Evolutionary conservation across 2,113 vertebrate species (phyloP).

Genomic region (Siphamia tubifer): DNA sequence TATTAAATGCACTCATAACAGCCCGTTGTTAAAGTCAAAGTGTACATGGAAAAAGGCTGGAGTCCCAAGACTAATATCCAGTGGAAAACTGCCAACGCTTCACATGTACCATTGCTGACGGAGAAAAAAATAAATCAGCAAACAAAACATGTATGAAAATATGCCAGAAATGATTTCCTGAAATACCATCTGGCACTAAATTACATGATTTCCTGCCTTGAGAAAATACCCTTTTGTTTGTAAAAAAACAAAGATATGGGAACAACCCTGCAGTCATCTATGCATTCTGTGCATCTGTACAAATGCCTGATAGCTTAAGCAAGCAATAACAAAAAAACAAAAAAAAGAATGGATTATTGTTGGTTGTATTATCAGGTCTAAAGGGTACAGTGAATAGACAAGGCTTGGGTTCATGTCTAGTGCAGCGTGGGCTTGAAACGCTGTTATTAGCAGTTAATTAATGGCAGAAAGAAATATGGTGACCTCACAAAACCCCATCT

Average conservation of each 20-base stretch:
- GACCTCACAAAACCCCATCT: constrained; percentile 6
- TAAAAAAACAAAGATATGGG: constrained; percentile 4
- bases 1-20: constrained; percentile 39
- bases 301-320: constrained; percentile 14
- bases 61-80: constrained; percentile 25
- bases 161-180: constrained; percentile 18
- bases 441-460: constrained; percentile 33
- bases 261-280: constrained; percentile 23
- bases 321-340: constrained; percentile 26
- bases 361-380: constrained; percentile 14
- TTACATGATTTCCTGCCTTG: background rate
- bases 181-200: constrained; percentile 24
- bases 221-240: background rate
- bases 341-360: constrained; percentile 8
- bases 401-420: background rate
- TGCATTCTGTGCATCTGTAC: constrained; percentile 5
- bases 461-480: background rate
- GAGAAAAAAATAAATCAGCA: constrained; percentile 6
- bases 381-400: constrained; percentile 34
- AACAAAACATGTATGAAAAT: constrained; percentile 34
- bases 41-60: background rate
- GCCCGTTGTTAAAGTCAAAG: constrained; percentile 30
- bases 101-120: background rate
- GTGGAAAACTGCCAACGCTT: constrained; percentile 40
- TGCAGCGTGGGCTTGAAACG: constrained; percentile 36